Conservation (phyloP, 2,888 invertebrate species). For the Agrochola litura region DNA sequence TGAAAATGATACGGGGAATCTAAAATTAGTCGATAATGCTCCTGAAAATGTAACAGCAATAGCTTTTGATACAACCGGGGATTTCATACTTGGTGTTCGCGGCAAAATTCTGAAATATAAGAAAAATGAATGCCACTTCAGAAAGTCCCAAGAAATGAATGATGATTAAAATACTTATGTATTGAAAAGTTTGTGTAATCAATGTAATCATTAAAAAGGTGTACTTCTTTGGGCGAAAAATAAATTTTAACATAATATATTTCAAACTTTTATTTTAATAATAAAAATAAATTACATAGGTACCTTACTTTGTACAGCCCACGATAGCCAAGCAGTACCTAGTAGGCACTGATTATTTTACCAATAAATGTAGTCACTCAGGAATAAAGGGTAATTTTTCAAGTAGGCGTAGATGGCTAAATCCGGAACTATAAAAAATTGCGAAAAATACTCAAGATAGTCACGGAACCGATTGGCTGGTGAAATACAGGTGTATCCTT, state of each 20-base stretch:
- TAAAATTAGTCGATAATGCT: conserved; percentile 77
- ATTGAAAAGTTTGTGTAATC: not conserved
- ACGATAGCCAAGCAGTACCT: conserved; percentile 46
- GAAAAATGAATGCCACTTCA: conserved; percentile 75
- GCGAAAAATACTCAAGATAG: not conserved
- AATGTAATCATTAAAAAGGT: not conserved
- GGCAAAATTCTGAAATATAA: conserved; percentile 81
- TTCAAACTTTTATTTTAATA: conserved; percentile 66
- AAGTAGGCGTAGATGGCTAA: not conserved
- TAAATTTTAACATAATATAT: conserved; percentile 4
- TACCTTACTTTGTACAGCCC: conserved; percentile 43
- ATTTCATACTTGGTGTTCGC: conserved; percentile 78
- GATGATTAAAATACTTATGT: conserved; percentile 5
- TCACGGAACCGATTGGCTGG: not conserved
- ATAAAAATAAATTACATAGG: conserved; percentile 71
- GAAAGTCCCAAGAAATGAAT: conserved; percentile 49
- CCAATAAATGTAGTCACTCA: conserved; percentile 20
- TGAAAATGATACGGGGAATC: conserved; percentile 77
- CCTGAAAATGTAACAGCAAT: conserved; percentile 81
- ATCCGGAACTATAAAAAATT: not conserved
- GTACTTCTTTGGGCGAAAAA: not conserved
- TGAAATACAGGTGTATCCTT: not conserved
- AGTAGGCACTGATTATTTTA: conserved; percentile 26
- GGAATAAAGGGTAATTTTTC: not conserved
- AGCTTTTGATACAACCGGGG: conserved; percentile 80